A percentile compares a stretch with the other conserved stretches of the same genome.
Evolutionary conservation across 2,113 vertebrate genomes (phyloP).

Genomic region (Natator depressus): DNA sequence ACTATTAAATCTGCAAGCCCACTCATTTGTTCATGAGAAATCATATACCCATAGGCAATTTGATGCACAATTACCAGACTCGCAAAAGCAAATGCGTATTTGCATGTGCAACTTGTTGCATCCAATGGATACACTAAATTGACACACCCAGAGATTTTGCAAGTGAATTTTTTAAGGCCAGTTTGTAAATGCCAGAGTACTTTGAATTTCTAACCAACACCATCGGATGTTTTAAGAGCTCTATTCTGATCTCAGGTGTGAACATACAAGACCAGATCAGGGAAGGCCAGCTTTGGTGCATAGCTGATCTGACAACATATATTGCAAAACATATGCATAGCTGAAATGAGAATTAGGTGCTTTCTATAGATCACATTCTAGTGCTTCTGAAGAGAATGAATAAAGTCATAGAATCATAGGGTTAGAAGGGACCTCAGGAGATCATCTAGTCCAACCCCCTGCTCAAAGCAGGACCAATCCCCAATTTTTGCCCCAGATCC

Average conservation of each 20-base stretch:
- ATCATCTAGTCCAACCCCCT: too few species aligned
- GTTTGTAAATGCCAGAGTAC: neutral
- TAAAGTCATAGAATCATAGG: neutral
- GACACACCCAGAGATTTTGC: neutral
- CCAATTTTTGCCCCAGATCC: too few species aligned
- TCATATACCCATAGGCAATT: neutral
- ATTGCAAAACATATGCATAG: neutral
- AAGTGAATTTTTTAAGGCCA: neutral
- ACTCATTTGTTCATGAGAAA: neutral
- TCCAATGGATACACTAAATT: neutral
- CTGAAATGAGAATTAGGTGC: neutral
- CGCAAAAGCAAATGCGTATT: constrained; percentile 33
- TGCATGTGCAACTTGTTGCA: constrained; percentile 16
- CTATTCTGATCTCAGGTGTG: neutral
- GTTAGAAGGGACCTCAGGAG: too few species aligned
- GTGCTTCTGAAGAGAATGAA: neutral
- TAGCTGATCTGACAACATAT: neutral
- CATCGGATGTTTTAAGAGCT: neutral
- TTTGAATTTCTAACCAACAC: neutral
- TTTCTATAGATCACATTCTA: neutral
- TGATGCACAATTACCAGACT: constrained; percentile 26
- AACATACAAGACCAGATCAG: neutral
- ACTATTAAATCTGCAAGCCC: neutral
- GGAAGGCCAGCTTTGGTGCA: neutral
- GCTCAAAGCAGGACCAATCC: too few species aligned